A percentile compares a stretch with the other conserved stretches of the same genome.
Evolutionary conservation across 1,140 invertebrate species (phyloP).

Genomic region (Tetramorium simillimum): DNA sequence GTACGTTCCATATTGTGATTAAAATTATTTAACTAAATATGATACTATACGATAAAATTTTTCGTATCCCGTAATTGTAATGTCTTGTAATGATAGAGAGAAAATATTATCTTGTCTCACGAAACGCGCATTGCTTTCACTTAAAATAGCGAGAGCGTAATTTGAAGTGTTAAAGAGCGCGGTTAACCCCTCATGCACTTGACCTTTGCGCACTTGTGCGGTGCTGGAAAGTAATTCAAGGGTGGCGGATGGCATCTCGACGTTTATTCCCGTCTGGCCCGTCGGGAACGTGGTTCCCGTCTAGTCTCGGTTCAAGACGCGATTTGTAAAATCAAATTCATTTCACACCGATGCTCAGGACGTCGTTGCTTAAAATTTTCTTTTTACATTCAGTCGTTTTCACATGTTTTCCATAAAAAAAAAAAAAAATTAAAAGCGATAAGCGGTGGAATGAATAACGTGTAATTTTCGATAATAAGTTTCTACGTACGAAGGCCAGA

Average conservation of each 20-base stretch:
- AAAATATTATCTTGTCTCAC: background rate
- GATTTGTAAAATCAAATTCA: background rate
- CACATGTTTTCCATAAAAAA: background rate
- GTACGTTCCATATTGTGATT: background rate
- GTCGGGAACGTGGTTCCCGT: too few species aligned
- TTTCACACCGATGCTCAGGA: background rate
- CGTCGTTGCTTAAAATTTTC: background rate
- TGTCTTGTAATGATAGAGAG: background rate
- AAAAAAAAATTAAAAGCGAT: background rate
- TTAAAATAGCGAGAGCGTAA: constrained; percentile 33
- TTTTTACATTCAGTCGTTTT: background rate
- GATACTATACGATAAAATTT: background rate
- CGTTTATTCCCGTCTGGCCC: background rate
- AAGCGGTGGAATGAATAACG: background rate
- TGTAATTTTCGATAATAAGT: background rate
- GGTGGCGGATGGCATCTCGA: constrained; percentile 5
- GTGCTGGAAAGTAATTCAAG: constrained; percentile 20
- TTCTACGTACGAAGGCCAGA: background rate
- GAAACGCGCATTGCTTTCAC: constrained; percentile 30
- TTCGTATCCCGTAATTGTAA: background rate
- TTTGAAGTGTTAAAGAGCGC: constrained; percentile 43
- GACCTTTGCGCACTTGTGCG: constrained; percentile 45
- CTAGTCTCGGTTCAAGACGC: background rate
- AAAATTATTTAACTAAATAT: background rate
- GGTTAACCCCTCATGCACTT: constrained; percentile 51